Evolutionary conservation across 2,797 vertebrate species (phyloP).

Genomic region (Lepus townsendii): DNA sequence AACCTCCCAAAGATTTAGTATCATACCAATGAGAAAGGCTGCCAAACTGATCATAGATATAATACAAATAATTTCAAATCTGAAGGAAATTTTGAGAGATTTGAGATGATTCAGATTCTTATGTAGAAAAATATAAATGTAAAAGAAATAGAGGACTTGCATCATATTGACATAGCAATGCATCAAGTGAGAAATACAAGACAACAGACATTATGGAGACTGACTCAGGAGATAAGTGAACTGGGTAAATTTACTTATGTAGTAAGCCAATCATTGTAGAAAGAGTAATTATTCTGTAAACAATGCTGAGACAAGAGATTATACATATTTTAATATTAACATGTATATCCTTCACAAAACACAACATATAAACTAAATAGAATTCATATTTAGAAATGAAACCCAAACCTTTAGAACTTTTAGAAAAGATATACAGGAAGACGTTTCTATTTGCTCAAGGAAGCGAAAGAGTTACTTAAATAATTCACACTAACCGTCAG

Average conservation of each 20-base stretch:
- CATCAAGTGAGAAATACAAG: background rate
- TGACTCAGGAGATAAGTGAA: background rate
- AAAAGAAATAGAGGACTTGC: background rate
- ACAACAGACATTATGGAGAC: background rate
- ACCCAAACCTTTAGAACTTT: background rate
- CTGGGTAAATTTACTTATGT: background rate
- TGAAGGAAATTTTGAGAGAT: background rate
- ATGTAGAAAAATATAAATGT: background rate
- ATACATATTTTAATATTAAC: background rate
- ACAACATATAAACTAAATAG: background rate
- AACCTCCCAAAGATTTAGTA: background rate
- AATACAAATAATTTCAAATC: background rate
- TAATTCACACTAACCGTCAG: background rate
- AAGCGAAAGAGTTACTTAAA: background rate
- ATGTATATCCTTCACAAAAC: background rate
- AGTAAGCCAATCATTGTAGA: background rate
- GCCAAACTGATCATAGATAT: background rate
- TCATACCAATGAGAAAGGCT: background rate
- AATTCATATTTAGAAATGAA: background rate
- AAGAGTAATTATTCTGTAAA: background rate
- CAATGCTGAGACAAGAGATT: background rate
- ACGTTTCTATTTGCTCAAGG: background rate
- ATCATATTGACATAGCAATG: background rate
- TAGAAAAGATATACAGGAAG: background rate
- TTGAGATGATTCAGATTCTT: background rate